Evolutionary conservation across 1,140 invertebrate genomes (phyloP), one percentile per base, ranked within the genome.

Genomic region (Papilio polyxenes): DNA sequence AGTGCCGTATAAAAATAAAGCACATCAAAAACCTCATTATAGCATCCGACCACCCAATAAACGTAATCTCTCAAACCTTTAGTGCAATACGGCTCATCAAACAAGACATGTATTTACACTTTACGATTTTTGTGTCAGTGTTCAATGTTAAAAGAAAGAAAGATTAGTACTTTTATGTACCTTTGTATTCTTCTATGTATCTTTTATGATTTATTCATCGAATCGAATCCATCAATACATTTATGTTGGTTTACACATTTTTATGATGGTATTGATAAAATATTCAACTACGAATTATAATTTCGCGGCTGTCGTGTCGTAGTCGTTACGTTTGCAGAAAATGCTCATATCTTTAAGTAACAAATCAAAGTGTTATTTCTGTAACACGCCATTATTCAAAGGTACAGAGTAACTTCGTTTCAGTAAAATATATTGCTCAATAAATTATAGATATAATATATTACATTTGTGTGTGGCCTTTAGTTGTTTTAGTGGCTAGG

Each of bases 341-440:
- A 85, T 10, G 13, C 31, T 72, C 74, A 37, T 81, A n/a, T 83
- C 75, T 85, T 85, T 81, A 87, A 87, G 86, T 86, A 87, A 91
- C 88, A 90, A 92, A 90, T 92, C 89, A 91, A 89, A 90, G 86
- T 87, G 87, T 88, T 92, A 92, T 92, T 92, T 92, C 87, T 87
- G 90, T 88, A 87, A 81, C 83, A 85, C 72, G 79, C 87, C 91
- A 92, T 92, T 92, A 91, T 87, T 92, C 90, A 92, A 92, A 89
- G 74, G 65, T 44, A 85, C 80, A 88, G 85, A 86, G 83, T 87
- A 87, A 84, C 81, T 83, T 75, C 44, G 76, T 65, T 69, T 40
- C n/a, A 56, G 76, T 81, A 23, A 56, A 82, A 37, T 83, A 83
- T 81, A 81, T 69, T 83, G 83, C 77, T 40, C 53, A 23, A 79